Base-by-base conservation (phyloP, 2,797 vertebrate genomes). In the Remorina albescens region DNA sequence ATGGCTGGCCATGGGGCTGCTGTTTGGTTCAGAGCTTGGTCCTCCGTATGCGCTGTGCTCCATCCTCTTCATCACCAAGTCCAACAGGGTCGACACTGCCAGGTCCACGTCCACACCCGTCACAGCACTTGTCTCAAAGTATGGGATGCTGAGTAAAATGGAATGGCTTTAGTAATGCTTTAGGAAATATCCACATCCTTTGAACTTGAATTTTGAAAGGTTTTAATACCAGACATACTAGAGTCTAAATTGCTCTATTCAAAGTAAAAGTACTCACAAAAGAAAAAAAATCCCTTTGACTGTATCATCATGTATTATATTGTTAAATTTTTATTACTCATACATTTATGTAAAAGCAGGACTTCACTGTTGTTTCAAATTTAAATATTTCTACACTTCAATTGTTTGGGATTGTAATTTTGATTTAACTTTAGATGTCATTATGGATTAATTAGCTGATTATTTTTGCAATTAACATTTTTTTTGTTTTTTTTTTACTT, bases 51-150 rank as follows among this genome's bases (percentile, higher is more conserved):
- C 91, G 58, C 95, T 96, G 80, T 96, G 96, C 84, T 98, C 97
- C 97, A 98, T 99, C 44, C 97, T 93, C 87, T 96, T 96, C 97
- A 99, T 99, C 84, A 99, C 97, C 91, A 98, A 94, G 85, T 95
- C 96, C 90, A 98, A 94, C 58, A 99, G 94, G 0, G 91, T 93
- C 76, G 92, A 93, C 84, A 98, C 96, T 0, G 97, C 95, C 68
- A 92, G 93, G n/a, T 97, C 95, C 86, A 99, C 96, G 0, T 95
- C 93, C 1, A 90, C 91, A 0, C 97, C 97, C 0, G 96, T 96
- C 1, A 96, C 92, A 0, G 97, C 96, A 6, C 97, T 99, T 0
- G 97, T 98, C 92, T 99, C 97, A 65, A 97, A 96, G 93, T 98
- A 99, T 0, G 96, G 97, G 65, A 98, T 96, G 66, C 97, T 99